Percentiles rank a stretch among this genome's conserved stretches.
These are phyloP conservation scores for Epinephelus lanceolatus DNA, from an alignment of 2,113 vertebrate genomes.

Conservation along the genomic window DNA sequence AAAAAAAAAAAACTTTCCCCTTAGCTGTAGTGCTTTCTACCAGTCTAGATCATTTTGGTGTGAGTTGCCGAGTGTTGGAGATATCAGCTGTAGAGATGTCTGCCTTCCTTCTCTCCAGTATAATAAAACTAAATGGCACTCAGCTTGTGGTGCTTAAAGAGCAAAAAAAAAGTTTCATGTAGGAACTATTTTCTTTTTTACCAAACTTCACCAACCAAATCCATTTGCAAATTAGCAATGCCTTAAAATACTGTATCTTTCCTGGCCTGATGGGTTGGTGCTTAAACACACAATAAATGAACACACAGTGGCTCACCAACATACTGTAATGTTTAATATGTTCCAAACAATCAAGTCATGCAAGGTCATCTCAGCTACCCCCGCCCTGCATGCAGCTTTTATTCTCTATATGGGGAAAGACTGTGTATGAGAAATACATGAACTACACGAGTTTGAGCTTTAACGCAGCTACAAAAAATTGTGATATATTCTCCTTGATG, in stretches of 20 bases:
- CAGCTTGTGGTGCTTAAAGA: no score
- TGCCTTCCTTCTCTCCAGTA: no score
- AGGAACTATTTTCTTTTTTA: no score
- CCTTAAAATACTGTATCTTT: neutral
- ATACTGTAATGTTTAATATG: neutral
- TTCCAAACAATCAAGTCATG: neutral
- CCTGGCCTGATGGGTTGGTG: neutral
- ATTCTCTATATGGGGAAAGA: neutral
- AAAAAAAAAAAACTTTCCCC: no score
- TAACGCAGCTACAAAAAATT: neutral
- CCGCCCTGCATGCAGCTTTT: neutral
- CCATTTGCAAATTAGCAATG: neutral
- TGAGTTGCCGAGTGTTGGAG: no score
- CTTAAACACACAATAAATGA: neutral
- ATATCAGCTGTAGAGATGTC: no score
- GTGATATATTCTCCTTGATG: conserved; percentile 21
- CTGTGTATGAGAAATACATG: neutral
- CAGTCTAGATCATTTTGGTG: no score
- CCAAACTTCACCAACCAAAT: neutral
- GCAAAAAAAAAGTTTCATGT: no score
- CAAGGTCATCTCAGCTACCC: neutral
- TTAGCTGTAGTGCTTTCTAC: no score
- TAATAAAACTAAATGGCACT: no score
- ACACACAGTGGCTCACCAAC: neutral
- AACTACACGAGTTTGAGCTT: neutral